Conservation (phyloP, 1,140 invertebrate species). For the Dendroctonus ponderosae region DNA sequence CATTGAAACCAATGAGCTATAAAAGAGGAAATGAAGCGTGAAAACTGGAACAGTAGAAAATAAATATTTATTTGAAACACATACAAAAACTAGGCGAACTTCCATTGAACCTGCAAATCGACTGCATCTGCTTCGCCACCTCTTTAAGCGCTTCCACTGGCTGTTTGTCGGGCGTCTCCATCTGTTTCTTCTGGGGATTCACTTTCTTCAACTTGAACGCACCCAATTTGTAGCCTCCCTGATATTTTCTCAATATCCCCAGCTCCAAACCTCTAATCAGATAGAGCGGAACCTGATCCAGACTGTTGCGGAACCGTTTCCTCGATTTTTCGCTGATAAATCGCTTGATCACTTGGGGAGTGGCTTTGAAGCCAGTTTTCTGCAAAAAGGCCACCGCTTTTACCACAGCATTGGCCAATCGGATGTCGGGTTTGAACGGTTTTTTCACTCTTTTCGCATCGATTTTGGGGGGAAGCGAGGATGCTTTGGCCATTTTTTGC, state of each 20-base stretch:
- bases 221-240: slow-evolving; percentile 13
- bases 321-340: slow-evolving; percentile 17
- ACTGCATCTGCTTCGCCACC: no score
- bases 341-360: slow-evolving; percentile 12
- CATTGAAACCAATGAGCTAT: no score
- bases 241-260: slow-evolving; percentile 17
- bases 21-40: no score
- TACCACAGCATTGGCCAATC: slow-evolving; percentile 19
- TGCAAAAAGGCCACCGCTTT: slow-evolving; percentile 23
- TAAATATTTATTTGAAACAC: no score
- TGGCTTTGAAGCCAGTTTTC: slow-evolving; percentile 12
- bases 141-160: no score
- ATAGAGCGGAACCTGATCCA: slow-evolving; percentile 11
- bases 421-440: slow-evolving; percentile 12
- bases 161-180: background rate
- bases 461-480: no score
- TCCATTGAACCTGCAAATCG: no score
- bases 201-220: slow-evolving; percentile 11
- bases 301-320: slow-evolving; percentile 4
- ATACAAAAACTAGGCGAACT: no score
- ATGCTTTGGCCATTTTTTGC: no score
- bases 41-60: no score
- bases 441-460: background rate
- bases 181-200: background rate
- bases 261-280: slow-evolving; percentile 21